Percentiles rank a stretch among this genome's conserved stretches.
Evolutionary conservation across 2,113 vertebrate genomes (phyloP).

Genomic region (Cranoglanis bouderius): DNA sequence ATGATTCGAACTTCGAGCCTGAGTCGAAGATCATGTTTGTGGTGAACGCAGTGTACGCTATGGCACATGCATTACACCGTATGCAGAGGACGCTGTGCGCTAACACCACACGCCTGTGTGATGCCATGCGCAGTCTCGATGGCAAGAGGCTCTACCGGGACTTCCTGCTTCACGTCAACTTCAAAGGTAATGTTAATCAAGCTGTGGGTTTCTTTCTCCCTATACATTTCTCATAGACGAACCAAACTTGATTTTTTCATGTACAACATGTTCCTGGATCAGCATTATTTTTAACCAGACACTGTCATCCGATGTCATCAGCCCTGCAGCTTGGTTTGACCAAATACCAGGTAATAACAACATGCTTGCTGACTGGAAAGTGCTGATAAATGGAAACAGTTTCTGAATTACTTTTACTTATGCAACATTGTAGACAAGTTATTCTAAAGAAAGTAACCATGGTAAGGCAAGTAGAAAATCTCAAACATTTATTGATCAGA

Average conservation of each 20-base stretch:
- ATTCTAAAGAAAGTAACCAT: not conserved
- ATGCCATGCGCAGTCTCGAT: slow-evolving; percentile 91
- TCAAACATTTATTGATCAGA: not conserved
- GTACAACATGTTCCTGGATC: not conserved
- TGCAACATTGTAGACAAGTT: not conserved
- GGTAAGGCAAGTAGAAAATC: not conserved
- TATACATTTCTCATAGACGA: slow-evolving; percentile 54
- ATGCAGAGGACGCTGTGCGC: slow-evolving; percentile 92
- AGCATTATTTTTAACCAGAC: slow-evolving; percentile 1
- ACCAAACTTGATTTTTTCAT: not conserved
- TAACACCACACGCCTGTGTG: slow-evolving; percentile 91
- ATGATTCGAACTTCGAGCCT: slow-evolving; percentile 89
- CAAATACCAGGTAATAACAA: slow-evolving; percentile 9
- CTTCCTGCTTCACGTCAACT: slow-evolving; percentile 93
- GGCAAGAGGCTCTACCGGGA: slow-evolving; percentile 92
- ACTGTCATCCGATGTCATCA: not conserved
- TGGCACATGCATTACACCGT: slow-evolving; percentile 90
- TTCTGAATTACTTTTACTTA: slow-evolving; percentile 1
- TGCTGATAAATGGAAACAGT: not conserved
- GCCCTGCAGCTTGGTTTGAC: slow-evolving; percentile 12
- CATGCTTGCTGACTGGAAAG: slow-evolving; percentile 8
- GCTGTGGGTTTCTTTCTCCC: slow-evolving; percentile 32
- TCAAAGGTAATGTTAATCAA: slow-evolving; percentile 81
- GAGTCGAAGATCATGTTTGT: slow-evolving; percentile 99
- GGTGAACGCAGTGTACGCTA: slow-evolving; percentile 94